phyloP scores from a whole-genome alignment of 2,888 invertebrate genomes.

The Timema podura region DNA sequence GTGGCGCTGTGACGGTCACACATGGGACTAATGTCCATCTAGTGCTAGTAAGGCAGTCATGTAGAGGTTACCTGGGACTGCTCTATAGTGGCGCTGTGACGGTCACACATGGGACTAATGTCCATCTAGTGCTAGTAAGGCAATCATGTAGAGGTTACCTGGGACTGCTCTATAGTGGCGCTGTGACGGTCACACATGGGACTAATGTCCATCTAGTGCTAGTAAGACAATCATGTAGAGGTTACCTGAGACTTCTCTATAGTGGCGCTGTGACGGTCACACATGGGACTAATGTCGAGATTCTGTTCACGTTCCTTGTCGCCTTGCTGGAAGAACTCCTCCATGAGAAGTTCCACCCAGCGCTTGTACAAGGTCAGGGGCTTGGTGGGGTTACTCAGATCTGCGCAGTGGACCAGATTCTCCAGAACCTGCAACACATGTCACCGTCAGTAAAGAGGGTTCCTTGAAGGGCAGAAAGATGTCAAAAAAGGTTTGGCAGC shows the following conservation, averaged over 20 bases:
- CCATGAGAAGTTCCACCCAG: conserved; percentile 95
- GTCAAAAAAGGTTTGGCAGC: no score
- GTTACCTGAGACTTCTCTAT: conserved; percentile 92
- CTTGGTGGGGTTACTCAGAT: conserved; percentile 95
- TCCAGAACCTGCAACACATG: conserved; percentile 73
- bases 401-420: conserved; percentile 99
- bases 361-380: conserved; percentile 89
- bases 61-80: conserved; percentile 86
- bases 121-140: no score
- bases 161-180: conserved; percentile 96
- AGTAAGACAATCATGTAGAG: background rate
- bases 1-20: no score
- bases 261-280: conserved; percentile 93
- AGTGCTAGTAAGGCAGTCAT: no score
- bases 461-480: no score
- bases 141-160: no score
- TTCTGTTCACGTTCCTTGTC: conserved; percentile 93
- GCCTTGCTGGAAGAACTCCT: conserved; percentile 98
- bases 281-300: conserved; percentile 99
- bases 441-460: no score
- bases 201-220: conserved; percentile 93
- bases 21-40: no score
- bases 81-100: conserved; percentile 94
- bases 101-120: conserved; percentile 98
- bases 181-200: conserved; percentile 99